A percentile compares a stretch with the other conserved stretches of the same genome.
Conservation (phyloP, 2,113 vertebrate species). For the Ptychochromis oligacanthus region DNA sequence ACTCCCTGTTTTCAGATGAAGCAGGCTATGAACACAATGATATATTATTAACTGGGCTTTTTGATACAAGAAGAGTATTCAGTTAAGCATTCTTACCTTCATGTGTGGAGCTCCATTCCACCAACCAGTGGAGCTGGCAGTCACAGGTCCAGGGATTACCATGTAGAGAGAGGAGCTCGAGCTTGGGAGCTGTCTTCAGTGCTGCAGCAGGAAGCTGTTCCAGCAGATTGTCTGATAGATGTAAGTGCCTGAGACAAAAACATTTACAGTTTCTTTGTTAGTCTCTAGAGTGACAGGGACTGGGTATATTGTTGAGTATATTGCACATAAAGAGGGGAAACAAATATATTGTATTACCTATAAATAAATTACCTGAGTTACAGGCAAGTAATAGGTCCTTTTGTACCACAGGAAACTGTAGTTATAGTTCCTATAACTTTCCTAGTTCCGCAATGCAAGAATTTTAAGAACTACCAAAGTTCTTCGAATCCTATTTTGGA, state of each 20-base stretch:
- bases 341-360: neutral
- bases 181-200: constrained; percentile 65
- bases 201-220: constrained; percentile 69
- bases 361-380: too few relatives aligned
- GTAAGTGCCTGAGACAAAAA: constrained; percentile 72
- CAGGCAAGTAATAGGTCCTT: too few relatives aligned
- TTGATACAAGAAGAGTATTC: too few relatives aligned
- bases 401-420: too few relatives aligned
- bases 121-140: constrained; percentile 79
- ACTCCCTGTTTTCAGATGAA: neutral
- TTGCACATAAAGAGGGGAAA: neutral
- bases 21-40: constrained; percentile 14
- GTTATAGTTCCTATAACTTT: too few relatives aligned
- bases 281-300: neutral
- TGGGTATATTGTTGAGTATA: neutral
- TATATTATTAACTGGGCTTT: constrained; percentile 10
- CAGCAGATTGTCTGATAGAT: constrained; percentile 81
- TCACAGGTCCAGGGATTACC: constrained; percentile 84
- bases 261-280: neutral
- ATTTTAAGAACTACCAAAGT: neutral
- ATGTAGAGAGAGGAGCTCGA: constrained; percentile 80
- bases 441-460: neutral
- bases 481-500: neutral
- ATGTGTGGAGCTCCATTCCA: constrained; percentile 78
- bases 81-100: constrained; percentile 56